Percentiles rank a stretch among this genome's conserved stretches.
Evolutionary conservation across 2,113 vertebrate species (phyloP).

Genomic region (Tyto alba): DNA sequence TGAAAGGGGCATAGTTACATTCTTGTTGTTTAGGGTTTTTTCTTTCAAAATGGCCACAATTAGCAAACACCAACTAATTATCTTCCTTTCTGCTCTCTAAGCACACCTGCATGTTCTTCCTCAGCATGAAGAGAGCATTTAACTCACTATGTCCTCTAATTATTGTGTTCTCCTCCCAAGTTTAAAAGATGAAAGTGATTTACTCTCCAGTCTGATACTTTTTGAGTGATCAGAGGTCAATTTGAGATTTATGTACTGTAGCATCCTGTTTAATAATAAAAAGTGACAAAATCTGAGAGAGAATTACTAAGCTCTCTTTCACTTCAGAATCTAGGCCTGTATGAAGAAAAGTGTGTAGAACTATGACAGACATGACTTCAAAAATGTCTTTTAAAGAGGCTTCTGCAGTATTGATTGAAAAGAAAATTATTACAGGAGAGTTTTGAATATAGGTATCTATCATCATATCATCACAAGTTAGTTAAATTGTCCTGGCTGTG

Average conservation of each 20-base stretch:
- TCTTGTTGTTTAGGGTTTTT: not conserved
- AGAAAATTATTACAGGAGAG: not conserved
- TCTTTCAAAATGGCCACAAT: not conserved
- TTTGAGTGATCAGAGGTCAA: not conserved
- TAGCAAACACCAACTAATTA: not conserved
- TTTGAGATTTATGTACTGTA: constrained; percentile 10
- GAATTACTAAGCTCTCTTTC: not conserved
- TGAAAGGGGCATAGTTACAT: not conserved
- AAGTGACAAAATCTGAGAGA: not conserved
- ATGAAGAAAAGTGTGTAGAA: not conserved
- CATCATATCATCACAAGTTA: not conserved
- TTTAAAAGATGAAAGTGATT: constrained; percentile 38
- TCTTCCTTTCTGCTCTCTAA: not conserved
- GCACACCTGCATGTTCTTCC: constrained; percentile 14
- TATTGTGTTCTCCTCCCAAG: constrained; percentile 11
- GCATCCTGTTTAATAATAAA: constrained; percentile 14
- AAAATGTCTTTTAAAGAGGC: not conserved
- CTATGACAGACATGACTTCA: not conserved
- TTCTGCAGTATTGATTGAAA: not conserved
- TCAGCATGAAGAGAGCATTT: constrained; percentile 8
- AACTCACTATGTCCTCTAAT: constrained; percentile 20
- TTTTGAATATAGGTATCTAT: not conserved
- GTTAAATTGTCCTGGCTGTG: not conserved
- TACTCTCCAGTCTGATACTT: not conserved
- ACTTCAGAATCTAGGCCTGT: not conserved